Evolutionary conservation across 2,113 vertebrate genomes (phyloP).

Genomic region (Dromiciops gliroides): DNA sequence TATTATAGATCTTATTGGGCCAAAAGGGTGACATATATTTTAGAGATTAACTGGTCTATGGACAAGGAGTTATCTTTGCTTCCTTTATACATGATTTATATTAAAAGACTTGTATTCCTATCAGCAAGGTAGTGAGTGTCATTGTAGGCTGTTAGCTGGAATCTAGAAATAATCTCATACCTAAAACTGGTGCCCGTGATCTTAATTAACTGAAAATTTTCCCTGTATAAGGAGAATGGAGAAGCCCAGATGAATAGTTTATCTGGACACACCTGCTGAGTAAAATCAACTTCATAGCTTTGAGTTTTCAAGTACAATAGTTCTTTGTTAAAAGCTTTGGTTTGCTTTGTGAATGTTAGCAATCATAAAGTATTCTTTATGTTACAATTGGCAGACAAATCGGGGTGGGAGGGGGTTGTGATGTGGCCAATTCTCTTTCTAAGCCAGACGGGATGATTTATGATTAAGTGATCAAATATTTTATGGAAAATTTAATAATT

Average conservation of each 20-base stretch:
- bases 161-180: slow-evolving; percentile 19
- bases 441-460: slow-evolving; percentile 16
- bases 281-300: slow-evolving; percentile 33
- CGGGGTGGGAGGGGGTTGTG: not conserved
- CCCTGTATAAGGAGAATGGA: slow-evolving; percentile 26
- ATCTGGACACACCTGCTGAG: slow-evolving; percentile 7
- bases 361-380: slow-evolving; percentile 50
- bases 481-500: not conserved
- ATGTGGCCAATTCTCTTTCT: slow-evolving; percentile 19
- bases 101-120: slow-evolving; percentile 11
- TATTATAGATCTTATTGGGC: not conserved
- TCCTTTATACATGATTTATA: not conserved
- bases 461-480: slow-evolving; percentile 17
- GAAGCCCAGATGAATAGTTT: not conserved
- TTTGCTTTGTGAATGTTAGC: not conserved
- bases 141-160: not conserved
- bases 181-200: slow-evolving; percentile 27
- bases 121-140: slow-evolving; percentile 23
- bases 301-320: slow-evolving; percentile 32
- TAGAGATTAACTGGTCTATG: not conserved
- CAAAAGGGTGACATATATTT: not conserved
- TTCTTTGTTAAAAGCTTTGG: slow-evolving; percentile 2
- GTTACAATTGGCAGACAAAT: slow-evolving; percentile 2
- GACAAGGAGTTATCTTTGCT: not conserved
- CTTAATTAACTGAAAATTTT: slow-evolving; percentile 17